Evolutionary conservation across 2,113 vertebrate species (phyloP).

Genomic region (Osmerus eperlanus): DNA sequence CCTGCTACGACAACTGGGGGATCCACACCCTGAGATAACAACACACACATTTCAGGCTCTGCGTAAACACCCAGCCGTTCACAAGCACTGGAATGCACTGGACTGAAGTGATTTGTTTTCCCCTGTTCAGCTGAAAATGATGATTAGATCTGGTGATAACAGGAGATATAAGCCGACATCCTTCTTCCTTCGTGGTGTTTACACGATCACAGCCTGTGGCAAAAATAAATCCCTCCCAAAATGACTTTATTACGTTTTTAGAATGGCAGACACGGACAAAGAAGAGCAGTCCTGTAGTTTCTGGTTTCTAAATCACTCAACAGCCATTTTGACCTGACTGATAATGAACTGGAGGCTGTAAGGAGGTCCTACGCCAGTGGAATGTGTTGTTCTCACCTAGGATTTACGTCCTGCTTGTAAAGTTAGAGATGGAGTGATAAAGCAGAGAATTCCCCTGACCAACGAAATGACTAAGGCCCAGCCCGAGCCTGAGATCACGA

Average conservation of each 20-base stretch:
- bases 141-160: constrained; percentile 41
- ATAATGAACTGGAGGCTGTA: neutral
- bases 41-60: constrained; percentile 46
- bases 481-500: neutral
- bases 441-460: neutral
- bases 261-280: constrained; percentile 13
- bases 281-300: neutral
- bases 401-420: neutral
- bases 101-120: constrained; percentile 40
- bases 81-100: constrained; percentile 33
- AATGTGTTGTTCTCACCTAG: neutral
- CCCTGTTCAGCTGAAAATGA: constrained; percentile 39
- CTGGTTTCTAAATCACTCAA: neutral
- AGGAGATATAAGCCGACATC: constrained; percentile 2
- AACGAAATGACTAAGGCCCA: constrained; percentile 8
- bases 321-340: neutral
- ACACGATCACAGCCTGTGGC: too few species aligned
- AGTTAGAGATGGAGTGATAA: neutral
- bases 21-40: constrained; percentile 63
- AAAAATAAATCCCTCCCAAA: too few species aligned
- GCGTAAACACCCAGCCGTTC: constrained; percentile 53
- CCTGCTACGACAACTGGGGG: constrained; percentile 49
- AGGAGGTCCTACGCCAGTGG: neutral
- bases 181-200: neutral
- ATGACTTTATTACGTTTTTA: neutral